Conservation (phyloP, 2,797 vertebrate genomes). For the Gymnoscopelus microlampas region DNA sequence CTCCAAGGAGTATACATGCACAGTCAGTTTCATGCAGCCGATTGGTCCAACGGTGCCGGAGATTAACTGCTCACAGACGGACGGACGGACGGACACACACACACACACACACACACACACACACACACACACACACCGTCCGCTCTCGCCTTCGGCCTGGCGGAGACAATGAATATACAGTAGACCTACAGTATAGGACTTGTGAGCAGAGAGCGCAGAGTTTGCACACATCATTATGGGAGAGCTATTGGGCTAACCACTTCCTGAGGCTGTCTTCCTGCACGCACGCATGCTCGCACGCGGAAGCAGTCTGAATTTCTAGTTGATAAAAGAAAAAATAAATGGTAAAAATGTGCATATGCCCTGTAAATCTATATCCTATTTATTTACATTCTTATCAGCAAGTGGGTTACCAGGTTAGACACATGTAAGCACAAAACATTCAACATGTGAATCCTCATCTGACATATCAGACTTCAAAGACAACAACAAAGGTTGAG, state of each 20-base stretch:
- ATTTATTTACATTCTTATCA: slow-evolving; percentile 2
- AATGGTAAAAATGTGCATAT: too few species aligned
- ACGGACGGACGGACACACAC: not conserved
- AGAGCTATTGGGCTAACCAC: slow-evolving; percentile 60
- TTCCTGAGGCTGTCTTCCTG: slow-evolving; percentile 73
- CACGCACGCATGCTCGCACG: slow-evolving; percentile 6
- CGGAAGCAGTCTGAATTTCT: too few species aligned
- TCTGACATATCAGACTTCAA: not conserved
- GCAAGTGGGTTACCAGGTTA: slow-evolving; percentile 16
- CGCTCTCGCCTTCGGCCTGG: too few species aligned
- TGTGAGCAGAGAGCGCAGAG: slow-evolving; percentile 16
- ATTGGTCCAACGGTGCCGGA: too few species aligned
- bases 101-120: not conserved
- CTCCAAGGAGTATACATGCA: too few species aligned
- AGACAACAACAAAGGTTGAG: not conserved
- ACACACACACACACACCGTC: slow-evolving; percentile 1
- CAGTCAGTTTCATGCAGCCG: too few species aligned
- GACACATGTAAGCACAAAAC: not conserved
- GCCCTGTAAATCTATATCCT: too few species aligned
- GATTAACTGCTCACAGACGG: too few species aligned
- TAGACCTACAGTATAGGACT: too few species aligned
- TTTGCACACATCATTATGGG: slow-evolving; percentile 67
- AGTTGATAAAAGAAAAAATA: too few species aligned
- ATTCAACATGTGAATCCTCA: not conserved
- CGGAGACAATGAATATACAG: too few species aligned